A percentile compares a stretch with the other conserved stretches of the same genome.
Conservation (phyloP, 53 echinoderm and acorn worm species). For the Echinarachnius parma region DNA sequence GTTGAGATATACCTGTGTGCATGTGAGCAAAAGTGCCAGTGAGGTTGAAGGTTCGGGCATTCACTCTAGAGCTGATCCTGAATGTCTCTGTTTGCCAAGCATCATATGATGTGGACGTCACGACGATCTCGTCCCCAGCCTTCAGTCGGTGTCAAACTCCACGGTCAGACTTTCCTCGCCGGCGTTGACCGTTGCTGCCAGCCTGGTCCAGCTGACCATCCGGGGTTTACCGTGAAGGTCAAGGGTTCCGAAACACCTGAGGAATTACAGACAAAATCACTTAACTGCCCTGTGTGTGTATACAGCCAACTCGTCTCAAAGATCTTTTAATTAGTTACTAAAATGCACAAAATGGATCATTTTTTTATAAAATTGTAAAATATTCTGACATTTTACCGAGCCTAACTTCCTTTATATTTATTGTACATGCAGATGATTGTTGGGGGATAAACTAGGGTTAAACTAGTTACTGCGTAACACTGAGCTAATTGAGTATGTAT, state of each 20-base stretch:
- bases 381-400: too few relatives aligned
- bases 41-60: constrained; percentile 47
- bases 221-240: constrained; percentile 66
- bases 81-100: constrained; percentile 91
- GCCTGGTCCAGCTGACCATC: constrained; percentile 67
- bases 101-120: constrained; percentile 74
- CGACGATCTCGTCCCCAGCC: constrained; percentile 75
- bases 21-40: constrained; percentile 58
- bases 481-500: too few relatives aligned
- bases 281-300: too few relatives aligned
- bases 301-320: too few relatives aligned
- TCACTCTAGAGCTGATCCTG: constrained; percentile 46
- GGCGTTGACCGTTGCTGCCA: constrained; percentile 51
- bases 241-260: constrained; percentile 83
- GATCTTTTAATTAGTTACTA: too few relatives aligned
- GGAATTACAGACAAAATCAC: too few relatives aligned
- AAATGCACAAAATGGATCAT: too few relatives aligned
- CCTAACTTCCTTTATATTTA: too few relatives aligned
- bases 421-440: too few relatives aligned
- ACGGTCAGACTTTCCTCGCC: constrained; percentile 58
- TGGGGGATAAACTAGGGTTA: too few relatives aligned
- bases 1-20: constrained; percentile 80
- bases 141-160: constrained; percentile 58
- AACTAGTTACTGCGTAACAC: too few relatives aligned
- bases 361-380: too few relatives aligned